Evolutionary conservation across 2,888 invertebrate species (phyloP).

Genomic region (Pammene aurita): DNA sequence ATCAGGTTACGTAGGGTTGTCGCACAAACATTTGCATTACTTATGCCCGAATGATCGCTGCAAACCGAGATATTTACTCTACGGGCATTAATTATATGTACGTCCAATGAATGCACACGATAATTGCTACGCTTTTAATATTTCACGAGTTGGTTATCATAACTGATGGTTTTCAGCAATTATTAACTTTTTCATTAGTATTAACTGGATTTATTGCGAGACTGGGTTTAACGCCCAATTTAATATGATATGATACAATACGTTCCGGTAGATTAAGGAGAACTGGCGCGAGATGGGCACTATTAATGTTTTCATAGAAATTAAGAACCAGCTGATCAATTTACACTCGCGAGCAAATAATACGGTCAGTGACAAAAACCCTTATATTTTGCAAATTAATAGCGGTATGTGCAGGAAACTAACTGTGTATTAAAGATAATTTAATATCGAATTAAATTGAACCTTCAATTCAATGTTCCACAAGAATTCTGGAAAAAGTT

Average conservation of each 20-base stretch:
- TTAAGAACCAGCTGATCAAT: too few species aligned
- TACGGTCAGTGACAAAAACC: too few species aligned
- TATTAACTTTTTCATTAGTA: slow-evolving; percentile 2
- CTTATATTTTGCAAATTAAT: too few species aligned
- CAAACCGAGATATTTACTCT: neutral
- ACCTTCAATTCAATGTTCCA: too few species aligned
- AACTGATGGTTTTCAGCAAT: neutral
- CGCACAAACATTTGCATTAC: slow-evolving; percentile 28
- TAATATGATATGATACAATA: neutral
- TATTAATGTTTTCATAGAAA: too few species aligned
- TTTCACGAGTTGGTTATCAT: slow-evolving; percentile 10
- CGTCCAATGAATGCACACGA: slow-evolving; percentile 16
- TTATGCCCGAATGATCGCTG: neutral
- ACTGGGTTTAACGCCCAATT: neutral
- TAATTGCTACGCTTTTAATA: slow-evolving; percentile 14
- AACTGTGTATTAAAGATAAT: too few species aligned
- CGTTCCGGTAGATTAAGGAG: too few species aligned
- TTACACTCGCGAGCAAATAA: too few species aligned
- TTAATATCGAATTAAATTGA: too few species aligned
- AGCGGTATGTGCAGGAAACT: too few species aligned
- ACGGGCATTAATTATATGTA: slow-evolving; percentile 1
- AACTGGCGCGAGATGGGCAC: too few species aligned
- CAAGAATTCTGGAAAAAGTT: too few species aligned
- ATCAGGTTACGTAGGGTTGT: slow-evolving; percentile 14
- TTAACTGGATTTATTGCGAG: neutral